Conservation (phyloP, 1,140 invertebrate genomes). For the Drosophila sp. region DNA sequence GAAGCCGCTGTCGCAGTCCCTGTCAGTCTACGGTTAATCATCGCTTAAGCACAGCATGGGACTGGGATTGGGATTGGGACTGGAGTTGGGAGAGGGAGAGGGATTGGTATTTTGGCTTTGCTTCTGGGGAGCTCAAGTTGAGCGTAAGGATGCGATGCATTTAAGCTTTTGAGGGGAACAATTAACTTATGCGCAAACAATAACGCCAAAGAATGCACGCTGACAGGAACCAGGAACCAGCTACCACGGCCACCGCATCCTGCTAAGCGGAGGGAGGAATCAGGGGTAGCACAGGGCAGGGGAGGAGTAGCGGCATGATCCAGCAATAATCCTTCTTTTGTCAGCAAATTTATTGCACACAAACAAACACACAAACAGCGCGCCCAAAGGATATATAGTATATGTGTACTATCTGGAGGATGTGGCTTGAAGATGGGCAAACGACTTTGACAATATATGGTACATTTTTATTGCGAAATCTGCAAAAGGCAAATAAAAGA, state of each 20-base stretch:
- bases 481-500: slow-evolving; percentile 83
- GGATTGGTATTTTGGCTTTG: slow-evolving; percentile 8
- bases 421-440: background rate
- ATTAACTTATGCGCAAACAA: slow-evolving; percentile 83
- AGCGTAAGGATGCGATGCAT: slow-evolving; percentile 73
- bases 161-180: slow-evolving; percentile 78
- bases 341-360: slow-evolving; percentile 82
- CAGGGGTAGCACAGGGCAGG: background rate
- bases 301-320: slow-evolving; percentile 60
- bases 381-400: slow-evolving; percentile 58
- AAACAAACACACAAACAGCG: slow-evolving; percentile 74
- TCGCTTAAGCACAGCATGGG: slow-evolving; percentile 62
- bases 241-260: slow-evolving; percentile 43
- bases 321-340: slow-evolving; percentile 82
- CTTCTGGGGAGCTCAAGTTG: slow-evolving; percentile 50
- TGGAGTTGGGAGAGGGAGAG: slow-evolving; percentile 20
- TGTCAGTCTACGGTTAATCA: slow-evolving; percentile 72
- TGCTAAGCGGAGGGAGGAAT: slow-evolving; percentile 25
- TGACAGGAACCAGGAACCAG: slow-evolving; percentile 65
- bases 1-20: slow-evolving; percentile 31
- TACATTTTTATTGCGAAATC: slow-evolving; percentile 82
- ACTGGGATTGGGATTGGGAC: slow-evolving; percentile 5
- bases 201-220: slow-evolving; percentile 79
- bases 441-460: slow-evolving; percentile 70
- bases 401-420: slow-evolving; percentile 30